Base-by-base conservation (phyloP, 2,888 invertebrate genomes). In the Agrochola lychnidis region DNA sequence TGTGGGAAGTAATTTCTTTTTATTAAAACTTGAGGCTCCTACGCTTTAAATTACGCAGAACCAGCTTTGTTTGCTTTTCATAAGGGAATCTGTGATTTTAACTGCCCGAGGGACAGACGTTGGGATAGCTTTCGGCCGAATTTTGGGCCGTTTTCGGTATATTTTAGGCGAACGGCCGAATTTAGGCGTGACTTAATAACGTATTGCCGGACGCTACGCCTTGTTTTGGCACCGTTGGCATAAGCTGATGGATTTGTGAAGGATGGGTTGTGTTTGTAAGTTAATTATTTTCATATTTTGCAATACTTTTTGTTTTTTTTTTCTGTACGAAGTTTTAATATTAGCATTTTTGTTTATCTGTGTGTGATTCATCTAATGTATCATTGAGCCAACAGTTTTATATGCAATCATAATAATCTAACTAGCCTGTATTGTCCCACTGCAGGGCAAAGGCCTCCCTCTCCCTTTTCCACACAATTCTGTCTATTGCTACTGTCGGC, bases 1-100 rank as follows among this genome's bases (percentile, higher is more conserved):
- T 42, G 30, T 30, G 30, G 6, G n/a, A n/a, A 30, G 14, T 53
- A 5, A 76, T 51, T 63, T 48, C 6, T 42, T 45, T 76, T 61
- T 64, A 78, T 66, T 61, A 53, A 76, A 66, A 82, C 30, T 76
- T 48, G 14, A 42, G 57, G 36, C 61, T 72, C 19, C 66, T 64
- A 77, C 73, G 59, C 57, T 63, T 30, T 75, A 78, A 79, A 78
- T 85, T 76, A 78, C 68, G 64, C 25, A 42, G 78, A 62, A 73
- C 59, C 42, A 25, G 5, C 42, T 25, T 56, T 72, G 93, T 93
- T 94, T 93, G 88, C 87, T 82, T 94, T 93, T 90, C 92, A 94
- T 94, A 92, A 92, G 88, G 81, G 89, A 91, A 93, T 91, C 92
- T 91, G 92, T 92, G 92, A 92, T 93, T 93, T 91, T 91, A 93